A percentile compares a stretch with the other conserved stretches of the same genome.
Evolutionary conservation across 2,113 vertebrate species (phyloP).

Genomic region (Tetrax tetrax): DNA sequence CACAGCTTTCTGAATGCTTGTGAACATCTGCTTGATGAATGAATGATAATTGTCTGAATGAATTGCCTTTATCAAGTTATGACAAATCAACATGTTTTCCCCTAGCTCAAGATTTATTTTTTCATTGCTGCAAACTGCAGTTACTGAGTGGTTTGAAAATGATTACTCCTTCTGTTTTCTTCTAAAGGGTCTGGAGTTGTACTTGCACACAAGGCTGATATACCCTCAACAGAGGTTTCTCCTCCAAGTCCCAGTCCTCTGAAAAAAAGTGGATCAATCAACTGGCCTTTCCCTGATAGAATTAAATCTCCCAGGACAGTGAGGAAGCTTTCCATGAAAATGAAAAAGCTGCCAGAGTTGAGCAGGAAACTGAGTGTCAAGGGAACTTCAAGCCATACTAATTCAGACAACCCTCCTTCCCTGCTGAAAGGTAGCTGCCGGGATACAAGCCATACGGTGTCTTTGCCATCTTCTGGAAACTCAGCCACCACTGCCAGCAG

Average conservation of each 20-base stretch:
- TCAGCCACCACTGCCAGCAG: conserved; percentile 83
- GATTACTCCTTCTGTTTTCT: background rate
- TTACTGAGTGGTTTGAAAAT: background rate
- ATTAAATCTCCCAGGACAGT: conserved; percentile 97
- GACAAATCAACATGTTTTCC: background rate
- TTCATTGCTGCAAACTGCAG: background rate
- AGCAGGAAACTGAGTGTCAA: conserved; percentile 93
- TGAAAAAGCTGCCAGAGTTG: conserved; percentile 96
- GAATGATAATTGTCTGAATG: background rate
- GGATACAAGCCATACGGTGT: conserved; percentile 68
- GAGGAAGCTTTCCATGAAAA: conserved; percentile 97
- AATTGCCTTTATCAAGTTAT: background rate
- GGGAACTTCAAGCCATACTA: conserved; percentile 79
- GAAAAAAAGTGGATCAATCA: conserved; percentile 92
- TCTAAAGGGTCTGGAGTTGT: conserved; percentile 67
- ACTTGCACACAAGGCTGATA: conserved; percentile 65
- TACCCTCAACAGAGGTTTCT: conserved; percentile 75
- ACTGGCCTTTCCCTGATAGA: conserved; percentile 96
- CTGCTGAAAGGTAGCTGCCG: conserved; percentile 69
- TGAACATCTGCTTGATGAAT: background rate
- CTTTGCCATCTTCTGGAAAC: conserved; percentile 77
- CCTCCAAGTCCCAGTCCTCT: conserved; percentile 89
- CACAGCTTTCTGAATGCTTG: background rate
- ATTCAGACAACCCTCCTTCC: conserved; percentile 64
- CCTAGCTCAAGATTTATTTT: background rate